A percentile compares a stretch with the other conserved stretches of the same genome.
phyloP scores from a whole-genome alignment of 1,140 invertebrate genomes.

The Varroa destructor region DNA sequence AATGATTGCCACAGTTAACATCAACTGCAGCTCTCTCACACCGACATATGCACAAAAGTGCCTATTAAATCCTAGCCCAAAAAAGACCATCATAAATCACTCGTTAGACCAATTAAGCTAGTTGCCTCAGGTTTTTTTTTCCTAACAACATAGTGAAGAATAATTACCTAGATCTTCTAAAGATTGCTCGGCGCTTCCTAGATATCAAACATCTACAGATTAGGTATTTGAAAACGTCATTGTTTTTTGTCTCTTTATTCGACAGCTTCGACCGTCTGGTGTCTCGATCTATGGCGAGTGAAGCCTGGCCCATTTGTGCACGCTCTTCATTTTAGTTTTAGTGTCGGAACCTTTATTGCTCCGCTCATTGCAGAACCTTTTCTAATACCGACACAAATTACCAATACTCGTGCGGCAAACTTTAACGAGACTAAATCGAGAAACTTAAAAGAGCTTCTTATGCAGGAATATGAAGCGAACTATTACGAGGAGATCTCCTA shows the following conservation, averaged over 20 bases:
- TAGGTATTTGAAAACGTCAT: too few relatives aligned
- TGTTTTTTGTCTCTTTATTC: constrained; percentile 30
- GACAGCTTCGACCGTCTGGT: constrained; percentile 40
- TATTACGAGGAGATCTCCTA: constrained; percentile 18
- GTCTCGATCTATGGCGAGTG: constrained; percentile 39
- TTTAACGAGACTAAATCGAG: not conserved
- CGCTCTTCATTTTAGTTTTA: constrained; percentile 40
- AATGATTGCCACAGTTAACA: too few relatives aligned
- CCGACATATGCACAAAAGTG: too few relatives aligned
- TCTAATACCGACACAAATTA: constrained; percentile 31
- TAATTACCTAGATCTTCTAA: too few relatives aligned
- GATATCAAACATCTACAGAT: too few relatives aligned
- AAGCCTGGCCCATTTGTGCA: constrained; percentile 40
- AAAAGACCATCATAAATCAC: too few relatives aligned
- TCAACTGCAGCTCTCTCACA: too few relatives aligned
- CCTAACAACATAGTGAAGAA: too few relatives aligned
- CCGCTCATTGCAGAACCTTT: constrained; percentile 40
- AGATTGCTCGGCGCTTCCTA: too few relatives aligned
- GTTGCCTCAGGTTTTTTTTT: too few relatives aligned
- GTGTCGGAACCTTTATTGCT: constrained; percentile 40
- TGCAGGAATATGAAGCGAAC: constrained; percentile 11
- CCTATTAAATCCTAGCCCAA: too few relatives aligned
- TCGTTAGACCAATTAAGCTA: too few relatives aligned
- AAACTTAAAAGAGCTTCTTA: not conserved
- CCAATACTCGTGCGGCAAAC: not conserved